A percentile compares a stretch with the other conserved stretches of the same genome.
These are phyloP conservation scores for Ageneiosus marmoratus DNA, from an alignment of 2,113 vertebrate genomes.

Conservation along the genomic window DNA sequence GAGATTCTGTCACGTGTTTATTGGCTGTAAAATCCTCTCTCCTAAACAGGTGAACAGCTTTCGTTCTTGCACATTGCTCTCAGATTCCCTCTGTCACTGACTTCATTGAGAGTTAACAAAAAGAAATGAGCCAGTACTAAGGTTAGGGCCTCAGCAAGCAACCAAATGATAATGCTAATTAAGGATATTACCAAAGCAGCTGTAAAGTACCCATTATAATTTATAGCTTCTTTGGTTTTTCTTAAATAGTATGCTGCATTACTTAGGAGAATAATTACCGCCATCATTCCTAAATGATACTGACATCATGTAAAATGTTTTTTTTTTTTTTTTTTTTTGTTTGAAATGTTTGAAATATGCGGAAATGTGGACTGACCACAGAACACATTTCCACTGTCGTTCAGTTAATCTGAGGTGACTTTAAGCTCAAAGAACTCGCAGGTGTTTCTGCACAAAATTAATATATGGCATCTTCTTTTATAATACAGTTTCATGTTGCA, in stretches of 20 bases:
- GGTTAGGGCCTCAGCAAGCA: background rate
- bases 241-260: background rate
- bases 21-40: conserved; percentile 1
- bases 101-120: conserved; percentile 22
- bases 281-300: background rate
- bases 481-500: too few species aligned
- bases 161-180: background rate
- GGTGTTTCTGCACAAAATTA: too few species aligned
- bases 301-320: background rate
- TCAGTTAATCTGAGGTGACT: too few species aligned
- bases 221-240: background rate
- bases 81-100: conserved; percentile 10
- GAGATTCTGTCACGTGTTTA: background rate
- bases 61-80: background rate
- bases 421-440: too few species aligned
- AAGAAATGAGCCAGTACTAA: background rate
- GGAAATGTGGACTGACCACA: too few species aligned
- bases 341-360: too few species aligned
- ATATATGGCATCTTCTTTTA: too few species aligned
- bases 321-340: too few species aligned
- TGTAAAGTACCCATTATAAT: background rate
- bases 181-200: background rate
- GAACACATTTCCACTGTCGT: too few species aligned
- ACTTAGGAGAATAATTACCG: background rate
- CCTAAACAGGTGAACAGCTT: conserved; percentile 6